Evolutionary conservation across 2,113 vertebrate genomes (phyloP), one percentile per base, ranked within the genome.

Genomic region (Nannobrachium achirus): DNA sequence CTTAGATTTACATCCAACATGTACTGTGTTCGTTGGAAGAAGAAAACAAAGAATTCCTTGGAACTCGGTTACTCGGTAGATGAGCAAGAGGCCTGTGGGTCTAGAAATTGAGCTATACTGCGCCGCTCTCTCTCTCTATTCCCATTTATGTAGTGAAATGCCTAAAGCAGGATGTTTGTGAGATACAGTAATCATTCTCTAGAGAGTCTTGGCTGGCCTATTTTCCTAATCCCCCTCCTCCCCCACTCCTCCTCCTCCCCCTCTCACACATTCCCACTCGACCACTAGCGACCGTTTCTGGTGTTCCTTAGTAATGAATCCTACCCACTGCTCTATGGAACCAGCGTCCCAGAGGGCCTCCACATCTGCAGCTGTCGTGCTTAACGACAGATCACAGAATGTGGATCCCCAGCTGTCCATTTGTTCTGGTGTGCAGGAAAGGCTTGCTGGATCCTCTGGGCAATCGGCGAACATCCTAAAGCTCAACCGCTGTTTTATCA

Each of bases 321-420:
- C 82, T 83, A 81, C 38, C 68, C 56, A 76, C 49, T 69, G 20
- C 58, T 64, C 20, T 68, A 53, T 75, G 85, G 85, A 90, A 75
- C 86, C 88, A 89, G 81, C 73, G 51, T 57, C 73, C 83, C 73
- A 65, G 41, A 63, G 39, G 6, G 42, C 45, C 48, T 49, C 20
- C 71, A 61, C 79, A 89, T 80, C 74, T 86, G 76, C 64, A 44
- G 51, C 46, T 63, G 38, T 78, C 58, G 40, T 52, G 74, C 16
- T 45, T 64, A 78, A 76, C 51, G 55, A 58, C 19, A 71, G 55
- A 73, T 81, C 63, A 80, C 14, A 68, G 45, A 75, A 66, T 64
- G 16, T 8, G 39, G 56, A 57, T 59, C 69, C 3, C 52, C 8
- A 48, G 48, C 52, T 1, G 10, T 7, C 9, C 50, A 11, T 7